Conservation (phyloP, 2,113 vertebrate genomes). For the Limanda limanda region DNA sequence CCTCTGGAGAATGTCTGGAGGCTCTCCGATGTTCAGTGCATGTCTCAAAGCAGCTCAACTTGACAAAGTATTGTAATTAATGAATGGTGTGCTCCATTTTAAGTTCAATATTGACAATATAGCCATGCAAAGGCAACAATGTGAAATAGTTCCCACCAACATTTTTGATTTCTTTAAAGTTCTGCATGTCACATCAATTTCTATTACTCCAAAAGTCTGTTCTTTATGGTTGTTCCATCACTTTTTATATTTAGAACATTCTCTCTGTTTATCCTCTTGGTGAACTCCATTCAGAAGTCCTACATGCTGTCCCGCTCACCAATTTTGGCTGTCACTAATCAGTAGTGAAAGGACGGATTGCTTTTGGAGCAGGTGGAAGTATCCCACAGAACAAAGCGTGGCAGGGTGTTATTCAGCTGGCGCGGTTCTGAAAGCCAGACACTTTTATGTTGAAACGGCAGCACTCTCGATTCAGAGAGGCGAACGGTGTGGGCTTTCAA, state of each 20-base stretch:
- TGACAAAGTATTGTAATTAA: too few relatives aligned
- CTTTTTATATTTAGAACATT: not conserved
- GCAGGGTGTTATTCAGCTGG: constrained; percentile 34
- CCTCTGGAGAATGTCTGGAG: too few relatives aligned
- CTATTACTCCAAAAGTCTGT: not conserved
- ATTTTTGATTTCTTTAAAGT: not conserved
- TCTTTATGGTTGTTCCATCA: not conserved
- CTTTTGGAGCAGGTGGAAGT: constrained; percentile 42
- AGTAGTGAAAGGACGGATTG: constrained; percentile 39
- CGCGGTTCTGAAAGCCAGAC: constrained; percentile 28
- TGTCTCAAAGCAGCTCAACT: too few relatives aligned
- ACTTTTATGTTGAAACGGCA: constrained; percentile 58
- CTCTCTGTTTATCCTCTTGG: not conserved
- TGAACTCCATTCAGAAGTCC: constrained; percentile 4
- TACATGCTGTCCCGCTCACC: not conserved
- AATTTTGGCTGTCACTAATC: constrained; percentile 36
- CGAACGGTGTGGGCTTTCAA: constrained; percentile 51
- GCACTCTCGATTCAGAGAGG: constrained; percentile 51
- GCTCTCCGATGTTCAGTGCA: too few relatives aligned
- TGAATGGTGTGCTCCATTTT: too few relatives aligned
- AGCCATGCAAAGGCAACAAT: too few relatives aligned
- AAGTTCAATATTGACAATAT: too few relatives aligned
- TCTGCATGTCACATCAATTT: too few relatives aligned
- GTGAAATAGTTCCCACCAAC: not conserved
- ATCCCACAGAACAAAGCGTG: constrained; percentile 45